Evolutionary conservation across 2,113 vertebrate species (phyloP).

Genomic region (Lagopus muta): DNA sequence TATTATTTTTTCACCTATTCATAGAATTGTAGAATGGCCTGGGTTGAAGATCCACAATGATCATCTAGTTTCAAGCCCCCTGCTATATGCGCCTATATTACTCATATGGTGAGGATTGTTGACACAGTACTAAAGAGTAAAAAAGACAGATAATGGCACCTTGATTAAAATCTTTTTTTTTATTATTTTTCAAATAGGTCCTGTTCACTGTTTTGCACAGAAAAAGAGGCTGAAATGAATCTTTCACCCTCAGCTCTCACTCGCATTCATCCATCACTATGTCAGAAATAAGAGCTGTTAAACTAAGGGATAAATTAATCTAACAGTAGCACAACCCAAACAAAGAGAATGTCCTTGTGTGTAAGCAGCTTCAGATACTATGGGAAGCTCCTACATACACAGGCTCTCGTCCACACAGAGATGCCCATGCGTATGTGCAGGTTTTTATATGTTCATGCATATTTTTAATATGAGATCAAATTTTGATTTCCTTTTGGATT

Average conservation of each 20-base stretch:
- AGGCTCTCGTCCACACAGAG: neutral
- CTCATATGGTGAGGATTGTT: neutral
- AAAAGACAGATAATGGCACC: neutral
- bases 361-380: neutral
- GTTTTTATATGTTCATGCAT: neutral
- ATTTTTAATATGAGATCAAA: neutral
- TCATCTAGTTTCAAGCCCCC: too few species aligned
- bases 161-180: neutral
- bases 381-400: neutral
- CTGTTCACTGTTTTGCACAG: neutral
- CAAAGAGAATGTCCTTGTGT: neutral
- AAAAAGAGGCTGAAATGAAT: neutral
- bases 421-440: neutral
- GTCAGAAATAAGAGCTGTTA: neutral
- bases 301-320: neutral
- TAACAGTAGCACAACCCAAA: neutral
- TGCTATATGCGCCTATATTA: too few species aligned
- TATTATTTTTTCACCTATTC: neutral
- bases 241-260: neutral
- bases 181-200: neutral
- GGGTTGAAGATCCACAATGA: too few species aligned
- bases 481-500: neutral
- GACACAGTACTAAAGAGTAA: neutral
- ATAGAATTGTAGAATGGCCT: neutral
- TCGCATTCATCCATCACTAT: neutral